phyloP scores from a whole-genome alignment of 2,888 invertebrate genomes.

The Plemyria rubiginata region DNA sequence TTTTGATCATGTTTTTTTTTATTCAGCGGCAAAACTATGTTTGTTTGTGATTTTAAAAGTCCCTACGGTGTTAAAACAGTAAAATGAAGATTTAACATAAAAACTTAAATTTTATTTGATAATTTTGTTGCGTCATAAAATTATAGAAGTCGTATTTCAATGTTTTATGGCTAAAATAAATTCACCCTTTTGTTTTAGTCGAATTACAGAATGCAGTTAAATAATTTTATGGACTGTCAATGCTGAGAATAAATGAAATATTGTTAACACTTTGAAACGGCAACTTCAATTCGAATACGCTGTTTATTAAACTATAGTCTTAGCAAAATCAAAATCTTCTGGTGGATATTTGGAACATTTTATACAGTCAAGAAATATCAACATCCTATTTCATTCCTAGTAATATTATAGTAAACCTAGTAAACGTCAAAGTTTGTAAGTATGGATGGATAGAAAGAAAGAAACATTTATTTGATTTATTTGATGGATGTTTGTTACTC shows the following conservation, averaged over 20 bases:
- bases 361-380: too few relatives aligned
- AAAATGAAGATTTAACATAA: conserved; percentile 47
- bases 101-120: conserved; percentile 49
- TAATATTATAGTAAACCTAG: too few relatives aligned
- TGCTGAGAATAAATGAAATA: conserved; percentile 19
- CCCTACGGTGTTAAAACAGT: conserved; percentile 46
- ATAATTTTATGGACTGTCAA: conserved; percentile 31
- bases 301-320: too few relatives aligned
- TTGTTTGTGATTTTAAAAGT: conserved; percentile 45
- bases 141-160: conserved; percentile 42
- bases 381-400: too few relatives aligned
- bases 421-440: too few relatives aligned
- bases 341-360: too few relatives aligned
- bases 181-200: conserved; percentile 43
- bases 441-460: too few relatives aligned
- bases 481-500: too few relatives aligned
- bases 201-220: conserved; percentile 38
- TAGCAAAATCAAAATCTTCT: too few relatives aligned
- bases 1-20: neutral
- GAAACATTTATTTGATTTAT: too few relatives aligned
- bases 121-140: conserved; percentile 46
- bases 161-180: conserved; percentile 41
- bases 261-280: conserved; percentile 1
- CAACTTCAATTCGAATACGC: neutral
- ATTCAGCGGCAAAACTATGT: conserved; percentile 34